Evolutionary conservation across 1,140 invertebrate species (phyloP), one percentile per base, ranked within the genome.

Genomic region (Brachionus asplanchnoidis): DNA sequence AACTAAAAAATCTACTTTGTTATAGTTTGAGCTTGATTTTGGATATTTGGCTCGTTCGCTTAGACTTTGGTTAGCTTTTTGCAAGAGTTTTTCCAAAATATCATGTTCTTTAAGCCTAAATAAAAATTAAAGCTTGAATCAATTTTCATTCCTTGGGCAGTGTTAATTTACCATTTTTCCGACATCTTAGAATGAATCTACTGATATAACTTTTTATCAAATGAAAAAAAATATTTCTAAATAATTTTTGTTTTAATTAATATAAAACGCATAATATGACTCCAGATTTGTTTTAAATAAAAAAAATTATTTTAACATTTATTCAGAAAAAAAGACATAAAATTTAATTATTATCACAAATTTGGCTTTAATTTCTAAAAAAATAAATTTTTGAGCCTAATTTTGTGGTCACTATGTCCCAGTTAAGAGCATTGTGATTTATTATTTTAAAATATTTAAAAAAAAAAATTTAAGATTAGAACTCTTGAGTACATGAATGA

Each of bases 61-160:
- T 2, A 82, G 28, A 44, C 17, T 82, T 26, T 65, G 53, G 20
- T 42, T 44, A 9, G 60, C 14, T 60, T 60, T 82, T 82, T 82
- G 79, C 23, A 60, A 12, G 36, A 44, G 46, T 82, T 82, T 82
- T 36, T 82, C 40, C 17, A 68, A 44, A 23, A 66, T 68, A 26
- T 82, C 79, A 65, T 82, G 32, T 14, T 82, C 79, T 32, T 82
- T 82, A 40, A 82, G 23, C 79, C 79, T 82, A 79, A n/a, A 70
- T 5, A 6, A 70, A 28, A 12, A 36, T 12, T 32, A 40, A 5
- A 36, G 32, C 1, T 36, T 6, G 6, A 36, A 36, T 36, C 7
- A 0, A 6, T 36, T 36, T 36, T 7, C 32, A 36, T 36, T 36
- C 32, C 32, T 70, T 70, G 28, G n/a, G n/a, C 9, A 17, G 23